These are phyloP conservation scores for Beroe ovata DNA, from an alignment of 37 sponge, comb jelly and placozoan genomes.

Conservation along the genomic window DNA sequence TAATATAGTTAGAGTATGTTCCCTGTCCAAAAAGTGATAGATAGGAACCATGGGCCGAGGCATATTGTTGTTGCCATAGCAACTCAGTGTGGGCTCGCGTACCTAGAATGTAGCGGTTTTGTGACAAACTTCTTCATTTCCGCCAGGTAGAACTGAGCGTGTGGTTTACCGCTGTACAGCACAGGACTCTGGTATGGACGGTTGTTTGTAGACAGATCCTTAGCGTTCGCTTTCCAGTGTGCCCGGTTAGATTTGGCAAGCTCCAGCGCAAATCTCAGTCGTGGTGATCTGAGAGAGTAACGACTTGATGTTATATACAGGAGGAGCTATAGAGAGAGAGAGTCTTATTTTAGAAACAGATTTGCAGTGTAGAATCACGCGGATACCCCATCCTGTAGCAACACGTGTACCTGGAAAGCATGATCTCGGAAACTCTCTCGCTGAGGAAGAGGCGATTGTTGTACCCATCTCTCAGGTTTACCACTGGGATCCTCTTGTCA, in stretches of 20 bases:
- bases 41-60: too few relatives aligned
- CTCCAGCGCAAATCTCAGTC: slow-evolving; percentile 56
- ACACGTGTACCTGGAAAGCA: slow-evolving; percentile 26
- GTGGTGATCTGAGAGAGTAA: slow-evolving; percentile 27
- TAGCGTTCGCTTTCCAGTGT: slow-evolving; percentile 38
- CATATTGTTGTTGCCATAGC: background rate
- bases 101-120: slow-evolving; percentile 38
- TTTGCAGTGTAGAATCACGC: too few relatives aligned
- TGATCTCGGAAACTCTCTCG: slow-evolving; percentile 11
- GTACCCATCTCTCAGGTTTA: slow-evolving; percentile 44
- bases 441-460: background rate
- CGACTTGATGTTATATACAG: too few relatives aligned
- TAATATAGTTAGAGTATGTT: background rate
- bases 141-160: slow-evolving; percentile 14
- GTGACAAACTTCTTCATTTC: slow-evolving; percentile 61
- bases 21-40: too few relatives aligned
- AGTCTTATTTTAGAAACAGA: too few relatives aligned
- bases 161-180: slow-evolving; percentile 23
- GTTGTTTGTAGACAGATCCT: background rate
- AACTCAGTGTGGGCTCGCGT: too few relatives aligned
- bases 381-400: too few relatives aligned
- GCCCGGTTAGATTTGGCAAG: slow-evolving; percentile 45
- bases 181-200: slow-evolving; percentile 1
- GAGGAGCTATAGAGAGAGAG: too few relatives aligned
- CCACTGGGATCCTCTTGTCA: slow-evolving; percentile 14